A percentile compares a stretch with the other conserved stretches of the same genome.
Evolutionary conservation across 2,888 invertebrate genomes (phyloP).

Genomic region (Pristionchus exspectatus): DNA sequence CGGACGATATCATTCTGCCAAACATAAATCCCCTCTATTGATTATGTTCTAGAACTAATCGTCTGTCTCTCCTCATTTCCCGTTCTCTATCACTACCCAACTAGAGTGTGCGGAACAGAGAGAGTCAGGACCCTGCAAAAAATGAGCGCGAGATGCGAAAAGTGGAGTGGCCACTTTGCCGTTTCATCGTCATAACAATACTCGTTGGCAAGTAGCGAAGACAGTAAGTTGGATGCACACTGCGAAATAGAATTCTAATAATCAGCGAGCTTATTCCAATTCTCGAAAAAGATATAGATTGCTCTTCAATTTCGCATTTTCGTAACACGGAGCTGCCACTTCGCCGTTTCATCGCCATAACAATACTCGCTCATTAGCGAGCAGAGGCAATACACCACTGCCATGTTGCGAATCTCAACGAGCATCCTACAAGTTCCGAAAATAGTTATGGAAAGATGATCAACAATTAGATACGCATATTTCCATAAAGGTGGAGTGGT

Average conservation of each 20-base stretch:
- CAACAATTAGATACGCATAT: too few species aligned
- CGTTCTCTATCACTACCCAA: not conserved
- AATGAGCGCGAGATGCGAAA: not conserved
- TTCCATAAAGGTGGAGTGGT: too few species aligned
- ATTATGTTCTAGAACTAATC: not conserved
- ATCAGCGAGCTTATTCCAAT: too few species aligned
- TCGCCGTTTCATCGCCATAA: not conserved
- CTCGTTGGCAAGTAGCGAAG: not conserved
- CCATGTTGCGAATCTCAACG: too few species aligned
- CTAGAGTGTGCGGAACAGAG: not conserved
- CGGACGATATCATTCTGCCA: not conserved
- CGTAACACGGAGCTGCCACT: not conserved
- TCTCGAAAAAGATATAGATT: too few species aligned
- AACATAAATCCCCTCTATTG: not conserved
- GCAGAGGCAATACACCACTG: not conserved
- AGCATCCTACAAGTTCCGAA: too few species aligned
- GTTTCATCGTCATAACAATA: not conserved
- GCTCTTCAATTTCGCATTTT: too few species aligned
- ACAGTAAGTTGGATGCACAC: not conserved
- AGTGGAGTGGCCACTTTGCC: not conserved
- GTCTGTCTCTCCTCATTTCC: not conserved
- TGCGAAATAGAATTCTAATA: too few species aligned
- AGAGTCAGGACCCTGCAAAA: not conserved
- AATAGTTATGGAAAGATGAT: too few species aligned
- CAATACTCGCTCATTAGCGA: not conserved